A percentile compares a stretch with the other conserved stretches of the same genome.
phyloP scores from a whole-genome alignment of 2,797 vertebrate species.

The Artibeus lituratus region DNA sequence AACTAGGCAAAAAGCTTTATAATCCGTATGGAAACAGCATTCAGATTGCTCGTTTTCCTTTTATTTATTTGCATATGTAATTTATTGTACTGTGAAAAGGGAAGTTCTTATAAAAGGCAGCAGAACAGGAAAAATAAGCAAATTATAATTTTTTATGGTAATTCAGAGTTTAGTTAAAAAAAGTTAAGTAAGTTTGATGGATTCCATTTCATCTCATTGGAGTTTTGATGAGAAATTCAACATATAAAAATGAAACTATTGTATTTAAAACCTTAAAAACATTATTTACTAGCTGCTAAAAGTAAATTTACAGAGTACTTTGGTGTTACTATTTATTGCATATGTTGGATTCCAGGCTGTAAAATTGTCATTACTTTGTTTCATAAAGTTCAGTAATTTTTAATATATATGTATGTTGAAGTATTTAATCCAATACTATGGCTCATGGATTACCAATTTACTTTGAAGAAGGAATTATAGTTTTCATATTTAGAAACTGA shows the following conservation, averaged over 20 bases:
- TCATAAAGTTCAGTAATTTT: constrained; percentile 20
- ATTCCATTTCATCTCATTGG: constrained; percentile 27
- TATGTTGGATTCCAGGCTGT: background rate
- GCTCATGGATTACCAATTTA: constrained; percentile 24
- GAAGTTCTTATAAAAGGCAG: constrained; percentile 61
- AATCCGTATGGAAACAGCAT: background rate
- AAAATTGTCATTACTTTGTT: background rate
- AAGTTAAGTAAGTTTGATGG: constrained; percentile 46
- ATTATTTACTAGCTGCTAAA: background rate
- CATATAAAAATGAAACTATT: background rate
- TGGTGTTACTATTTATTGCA: background rate
- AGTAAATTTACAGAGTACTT: background rate
- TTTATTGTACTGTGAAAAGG: constrained; percentile 46
- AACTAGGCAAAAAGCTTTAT: background rate
- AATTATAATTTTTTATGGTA: constrained; percentile 30
- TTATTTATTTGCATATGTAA: constrained; percentile 56
- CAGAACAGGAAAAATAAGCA: constrained; percentile 55
- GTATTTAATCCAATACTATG: constrained; percentile 6
- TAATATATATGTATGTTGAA: constrained; percentile 13
- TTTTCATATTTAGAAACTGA: constrained; percentile 42
- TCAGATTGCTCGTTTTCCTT: background rate
- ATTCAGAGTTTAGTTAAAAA: constrained; percentile 36
- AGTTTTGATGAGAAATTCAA: constrained; percentile 20
- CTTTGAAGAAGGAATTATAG: constrained; percentile 5
- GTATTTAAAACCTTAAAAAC: constrained; percentile 25